Percentiles rank a stretch among this genome's conserved stretches.
Conservation (phyloP, 2,113 vertebrate species). For the Elanus axillaris region DNA sequence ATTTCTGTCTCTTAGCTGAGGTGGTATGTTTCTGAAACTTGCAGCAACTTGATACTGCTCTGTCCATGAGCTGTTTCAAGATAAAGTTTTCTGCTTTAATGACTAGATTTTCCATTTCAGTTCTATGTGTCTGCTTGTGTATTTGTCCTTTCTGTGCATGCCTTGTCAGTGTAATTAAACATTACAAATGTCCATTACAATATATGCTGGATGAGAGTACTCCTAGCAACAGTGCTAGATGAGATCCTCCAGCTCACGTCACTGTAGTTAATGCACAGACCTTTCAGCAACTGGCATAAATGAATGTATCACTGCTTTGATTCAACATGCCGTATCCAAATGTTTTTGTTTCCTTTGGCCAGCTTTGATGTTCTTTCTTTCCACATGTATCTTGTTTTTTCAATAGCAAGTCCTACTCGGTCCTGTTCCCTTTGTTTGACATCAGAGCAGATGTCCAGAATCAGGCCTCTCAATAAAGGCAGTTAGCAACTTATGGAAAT, state of each 20-base stretch:
- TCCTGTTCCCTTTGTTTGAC: background rate
- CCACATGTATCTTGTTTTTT: background rate
- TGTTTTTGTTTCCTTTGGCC: background rate
- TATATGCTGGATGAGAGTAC: background rate
- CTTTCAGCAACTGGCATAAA: background rate
- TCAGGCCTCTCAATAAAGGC: background rate
- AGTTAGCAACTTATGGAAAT: background rate
- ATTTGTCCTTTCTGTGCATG: background rate
- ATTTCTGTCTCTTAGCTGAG: background rate
- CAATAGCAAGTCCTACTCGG: fast-evolving
- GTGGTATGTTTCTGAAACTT: background rate
- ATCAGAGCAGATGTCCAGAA: background rate
- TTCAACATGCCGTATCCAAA: background rate
- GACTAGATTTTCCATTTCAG: background rate
- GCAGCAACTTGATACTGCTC: background rate
- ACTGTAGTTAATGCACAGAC: background rate
- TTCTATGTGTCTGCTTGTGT: background rate
- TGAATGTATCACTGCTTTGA: background rate
- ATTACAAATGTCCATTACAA: background rate
- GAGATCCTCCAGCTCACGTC: background rate
- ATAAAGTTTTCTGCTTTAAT: background rate
- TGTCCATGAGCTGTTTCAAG: background rate
- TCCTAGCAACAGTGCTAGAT: background rate
- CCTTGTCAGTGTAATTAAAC: slow-evolving; percentile 12
- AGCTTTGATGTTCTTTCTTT: background rate